Evolutionary conservation across 2,888 invertebrate species (phyloP).

Genomic region (Melanchra persicariae): DNA sequence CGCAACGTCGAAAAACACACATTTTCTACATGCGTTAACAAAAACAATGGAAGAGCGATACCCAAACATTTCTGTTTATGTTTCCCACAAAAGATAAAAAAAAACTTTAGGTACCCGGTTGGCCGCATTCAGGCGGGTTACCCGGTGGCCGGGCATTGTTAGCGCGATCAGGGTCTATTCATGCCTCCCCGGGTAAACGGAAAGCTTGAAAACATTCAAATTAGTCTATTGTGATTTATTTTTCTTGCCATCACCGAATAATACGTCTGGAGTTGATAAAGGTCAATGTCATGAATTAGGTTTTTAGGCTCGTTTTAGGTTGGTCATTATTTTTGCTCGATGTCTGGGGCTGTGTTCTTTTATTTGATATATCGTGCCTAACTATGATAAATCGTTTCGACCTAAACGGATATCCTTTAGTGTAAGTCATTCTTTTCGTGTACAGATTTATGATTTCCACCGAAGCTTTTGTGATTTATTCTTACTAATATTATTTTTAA

Average conservation of each 20-base stretch:
- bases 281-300: conserved; percentile 73
- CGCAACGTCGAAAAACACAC: conserved; percentile 66
- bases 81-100: conserved; percentile 80
- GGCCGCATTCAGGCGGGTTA: conserved; percentile 77
- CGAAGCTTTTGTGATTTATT: conserved; percentile 1
- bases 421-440: conserved; percentile 15
- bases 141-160: conserved; percentile 79
- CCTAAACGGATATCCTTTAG: conserved; percentile 35
- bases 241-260: conserved; percentile 79
- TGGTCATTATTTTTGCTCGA: conserved; percentile 36
- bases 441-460: conserved; percentile 20
- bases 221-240: conserved; percentile 86
- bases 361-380: conserved; percentile 49
- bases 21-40: conserved; percentile 78
- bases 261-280: conserved; percentile 73
- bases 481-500: neutral
- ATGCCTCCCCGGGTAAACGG: conserved; percentile 80
- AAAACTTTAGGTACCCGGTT: conserved; percentile 74
- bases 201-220: conserved; percentile 86
- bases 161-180: conserved; percentile 82
- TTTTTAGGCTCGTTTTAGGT: conserved; percentile 19
- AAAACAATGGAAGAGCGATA: conserved; percentile 83
- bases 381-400: conserved; percentile 48
- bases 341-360: conserved; percentile 43
- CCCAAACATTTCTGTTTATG: conserved; percentile 84